phyloP scores from a whole-genome alignment of 30 jellyfish, hydroid and myxozoan genomes.

The Hydractinia echinata region DNA sequence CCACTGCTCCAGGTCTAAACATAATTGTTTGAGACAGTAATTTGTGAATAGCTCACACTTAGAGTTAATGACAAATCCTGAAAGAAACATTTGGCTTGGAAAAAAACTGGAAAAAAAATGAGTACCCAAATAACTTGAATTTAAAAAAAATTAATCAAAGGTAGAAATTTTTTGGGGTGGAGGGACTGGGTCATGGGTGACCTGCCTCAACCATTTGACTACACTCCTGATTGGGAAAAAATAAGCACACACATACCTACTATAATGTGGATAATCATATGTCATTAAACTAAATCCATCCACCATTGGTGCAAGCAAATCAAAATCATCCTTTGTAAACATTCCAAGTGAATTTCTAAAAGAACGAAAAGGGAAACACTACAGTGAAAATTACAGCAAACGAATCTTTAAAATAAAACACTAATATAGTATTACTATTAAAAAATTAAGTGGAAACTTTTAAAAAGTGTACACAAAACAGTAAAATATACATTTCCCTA shows the following conservation, averaged over 20 bases:
- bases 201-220: background rate
- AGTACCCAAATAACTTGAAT: background rate
- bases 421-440: too few species aligned
- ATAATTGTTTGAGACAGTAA: background rate
- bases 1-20: constrained; percentile 91
- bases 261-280: constrained; percentile 92
- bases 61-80: background rate
- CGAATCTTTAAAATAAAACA: too few species aligned
- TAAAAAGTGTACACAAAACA: too few species aligned
- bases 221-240: background rate
- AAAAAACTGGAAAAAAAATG: background rate
- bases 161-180: background rate
- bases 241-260: constrained; percentile 47
- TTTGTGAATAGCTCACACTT: background rate
- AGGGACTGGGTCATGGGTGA: too few species aligned
- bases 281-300: constrained; percentile 97
- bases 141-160: background rate
- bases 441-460: too few species aligned
- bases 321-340: constrained; percentile 86
- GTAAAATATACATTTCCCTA: too few species aligned
- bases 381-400: background rate
- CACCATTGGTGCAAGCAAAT: constrained; percentile 84
- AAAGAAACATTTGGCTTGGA: background rate
- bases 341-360: constrained; percentile 82
- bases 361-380: background rate